phyloP scores from a whole-genome alignment of 23 tunicate genomes.

The Trididemnum nubilum region DNA sequence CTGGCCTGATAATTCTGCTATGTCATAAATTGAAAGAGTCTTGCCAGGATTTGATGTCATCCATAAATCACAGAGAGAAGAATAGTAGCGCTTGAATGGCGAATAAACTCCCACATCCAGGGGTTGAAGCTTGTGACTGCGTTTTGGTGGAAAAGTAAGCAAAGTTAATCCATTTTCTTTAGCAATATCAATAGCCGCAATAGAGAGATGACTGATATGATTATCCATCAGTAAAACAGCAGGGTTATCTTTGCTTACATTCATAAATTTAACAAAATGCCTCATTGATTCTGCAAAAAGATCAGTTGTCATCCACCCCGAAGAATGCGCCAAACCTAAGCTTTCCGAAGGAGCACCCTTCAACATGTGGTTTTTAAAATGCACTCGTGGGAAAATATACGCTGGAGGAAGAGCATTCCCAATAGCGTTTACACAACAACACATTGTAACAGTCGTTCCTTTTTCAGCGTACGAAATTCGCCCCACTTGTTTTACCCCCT shows the following conservation, averaged over 20 bases:
- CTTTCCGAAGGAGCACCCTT: constrained; percentile 24
- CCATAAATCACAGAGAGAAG: neutral
- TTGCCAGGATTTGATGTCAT: neutral
- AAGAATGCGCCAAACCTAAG: constrained; percentile 9
- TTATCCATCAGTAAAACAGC: constrained; percentile 6
- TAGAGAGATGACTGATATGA: neutral
- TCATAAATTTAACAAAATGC: constrained; percentile 9
- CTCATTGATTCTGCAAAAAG: neutral
- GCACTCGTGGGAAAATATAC: constrained; percentile 28
- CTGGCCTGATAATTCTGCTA: neutral
- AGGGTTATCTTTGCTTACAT: constrained; percentile 8
- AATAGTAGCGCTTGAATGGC: neutral
- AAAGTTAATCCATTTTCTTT: constrained; percentile 1
- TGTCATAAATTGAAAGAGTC: neutral
- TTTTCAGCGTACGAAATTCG: constrained; percentile 44
- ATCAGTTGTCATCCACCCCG: constrained; percentile 9
- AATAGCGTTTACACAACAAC: constrained; percentile 39
- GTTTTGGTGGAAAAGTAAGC: neutral
- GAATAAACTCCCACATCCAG: neutral
- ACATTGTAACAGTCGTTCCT: constrained; percentile 44
- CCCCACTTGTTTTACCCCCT: constrained; percentile 36
- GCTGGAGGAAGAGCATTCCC: constrained; percentile 37
- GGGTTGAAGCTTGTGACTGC: constrained; percentile 12
- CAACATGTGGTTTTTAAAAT: constrained; percentile 26
- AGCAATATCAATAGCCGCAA: constrained; percentile 5